These are phyloP conservation scores for Pavo muticus DNA, from an alignment of 2,113 vertebrate species.

Conservation along the genomic window DNA sequence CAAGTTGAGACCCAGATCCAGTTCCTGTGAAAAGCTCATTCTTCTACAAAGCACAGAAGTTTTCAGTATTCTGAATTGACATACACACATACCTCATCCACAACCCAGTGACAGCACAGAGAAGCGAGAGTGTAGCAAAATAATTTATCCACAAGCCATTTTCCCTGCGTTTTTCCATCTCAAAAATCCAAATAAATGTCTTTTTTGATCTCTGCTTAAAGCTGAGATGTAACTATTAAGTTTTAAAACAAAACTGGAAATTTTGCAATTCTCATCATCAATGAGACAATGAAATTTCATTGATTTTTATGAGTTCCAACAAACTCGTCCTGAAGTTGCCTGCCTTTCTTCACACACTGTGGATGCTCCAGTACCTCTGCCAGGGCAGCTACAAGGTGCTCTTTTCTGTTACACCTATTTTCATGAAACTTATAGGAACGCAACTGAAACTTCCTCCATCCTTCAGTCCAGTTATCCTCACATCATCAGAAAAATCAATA, in stretches of 20 bases:
- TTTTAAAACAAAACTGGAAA: not conserved
- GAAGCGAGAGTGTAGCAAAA: not conserved
- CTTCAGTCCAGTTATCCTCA: not conserved
- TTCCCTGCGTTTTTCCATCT: not conserved
- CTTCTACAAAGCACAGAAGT: no score
- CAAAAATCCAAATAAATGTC: not conserved
- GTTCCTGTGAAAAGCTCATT: no score
- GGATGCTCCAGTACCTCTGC: not conserved
- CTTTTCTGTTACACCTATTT: not conserved
- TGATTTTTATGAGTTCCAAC: not conserved
- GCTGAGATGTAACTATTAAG: not conserved
- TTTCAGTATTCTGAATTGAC: no score
- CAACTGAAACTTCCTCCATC: not conserved
- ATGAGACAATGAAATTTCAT: not conserved
- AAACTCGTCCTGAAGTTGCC: not conserved
- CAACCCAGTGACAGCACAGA: no score
- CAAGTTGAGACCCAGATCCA: no score
- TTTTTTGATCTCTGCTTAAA: not conserved
- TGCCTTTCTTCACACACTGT: not conserved
- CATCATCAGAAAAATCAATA: not conserved
- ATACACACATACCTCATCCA: no score
- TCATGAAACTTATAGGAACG: not conserved
- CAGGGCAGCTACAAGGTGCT: not conserved
- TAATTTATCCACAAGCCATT: not conserved
- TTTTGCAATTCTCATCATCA: not conserved